phyloP scores from a whole-genome alignment of 1,140 invertebrate genomes.

The Mamestra configurata region DNA sequence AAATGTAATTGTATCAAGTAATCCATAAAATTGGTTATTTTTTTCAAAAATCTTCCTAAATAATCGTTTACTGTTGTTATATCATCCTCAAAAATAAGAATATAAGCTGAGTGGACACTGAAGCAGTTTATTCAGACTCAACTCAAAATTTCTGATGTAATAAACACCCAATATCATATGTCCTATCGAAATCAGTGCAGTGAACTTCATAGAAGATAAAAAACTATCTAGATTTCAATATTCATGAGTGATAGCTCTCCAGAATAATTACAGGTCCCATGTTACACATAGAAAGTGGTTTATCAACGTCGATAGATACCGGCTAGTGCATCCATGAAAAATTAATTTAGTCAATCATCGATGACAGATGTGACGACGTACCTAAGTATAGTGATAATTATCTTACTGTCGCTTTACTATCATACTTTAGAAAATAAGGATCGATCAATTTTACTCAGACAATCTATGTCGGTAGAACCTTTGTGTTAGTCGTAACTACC shows the following conservation, averaged over 20 bases:
- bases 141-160: no score
- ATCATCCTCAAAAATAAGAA: not conserved
- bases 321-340: not conserved
- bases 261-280: not conserved
- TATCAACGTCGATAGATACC: conserved; percentile 9
- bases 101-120: no score
- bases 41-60: not conserved
- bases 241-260: not conserved
- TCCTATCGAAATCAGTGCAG: not conserved
- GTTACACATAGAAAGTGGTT: not conserved
- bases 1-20: not conserved
- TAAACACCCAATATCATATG: no score
- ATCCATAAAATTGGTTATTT: conserved; percentile 16
- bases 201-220: not conserved
- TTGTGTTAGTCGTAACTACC: no score
- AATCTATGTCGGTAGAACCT: no score
- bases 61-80: not conserved
- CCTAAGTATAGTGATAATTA: no score
- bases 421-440: no score
- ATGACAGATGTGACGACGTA: not conserved
- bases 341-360: not conserved
- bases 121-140: no score
- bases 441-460: no score
- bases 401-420: no score
- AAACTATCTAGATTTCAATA: not conserved